These are phyloP conservation scores for Pseudococcus jackbeardsleyi DNA, from an alignment of 2,888 invertebrate genomes.

Conservation along the genomic window DNA sequence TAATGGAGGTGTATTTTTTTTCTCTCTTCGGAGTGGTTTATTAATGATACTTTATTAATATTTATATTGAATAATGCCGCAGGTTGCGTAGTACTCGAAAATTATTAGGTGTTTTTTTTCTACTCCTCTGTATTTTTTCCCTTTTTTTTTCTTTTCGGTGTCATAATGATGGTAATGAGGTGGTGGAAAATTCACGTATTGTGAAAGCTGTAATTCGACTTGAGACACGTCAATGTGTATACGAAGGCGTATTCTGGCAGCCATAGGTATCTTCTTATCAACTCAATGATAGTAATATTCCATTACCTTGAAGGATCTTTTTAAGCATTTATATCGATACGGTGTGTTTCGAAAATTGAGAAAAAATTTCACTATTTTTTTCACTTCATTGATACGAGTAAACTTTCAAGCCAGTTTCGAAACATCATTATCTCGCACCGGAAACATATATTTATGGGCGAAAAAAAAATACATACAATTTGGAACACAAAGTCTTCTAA, in stretches of 20 bases:
- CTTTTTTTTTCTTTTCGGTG: constrained; percentile 30
- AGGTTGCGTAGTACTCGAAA: constrained; percentile 1
- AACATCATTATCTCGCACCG: not conserved
- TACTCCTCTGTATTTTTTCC: not conserved
- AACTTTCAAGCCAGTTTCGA: not conserved
- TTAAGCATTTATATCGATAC: not conserved
- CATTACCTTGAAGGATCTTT: not conserved
- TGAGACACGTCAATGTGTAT: not conserved
- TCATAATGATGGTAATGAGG: constrained; percentile 31
- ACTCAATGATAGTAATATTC: not conserved
- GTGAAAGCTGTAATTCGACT: constrained; percentile 15
- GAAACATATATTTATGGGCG: not conserved
- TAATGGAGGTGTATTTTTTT: constrained; percentile 46
- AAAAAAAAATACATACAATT: not conserved
- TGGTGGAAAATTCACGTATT: constrained; percentile 22
- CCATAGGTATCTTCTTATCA: not conserved
- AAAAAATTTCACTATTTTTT: not conserved
- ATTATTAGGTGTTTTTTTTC: constrained; percentile 24
- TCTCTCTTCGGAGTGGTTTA: not conserved
- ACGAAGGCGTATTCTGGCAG: constrained; percentile 4
- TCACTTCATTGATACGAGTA: not conserved
- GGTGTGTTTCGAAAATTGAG: not conserved
- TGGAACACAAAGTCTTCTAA: constrained; percentile 24
- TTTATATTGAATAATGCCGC: constrained; percentile 45
- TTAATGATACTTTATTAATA: constrained; percentile 29